Evolutionary conservation across 2,888 invertebrate species (phyloP).

Genomic region (Spilarctia lutea): DNA sequence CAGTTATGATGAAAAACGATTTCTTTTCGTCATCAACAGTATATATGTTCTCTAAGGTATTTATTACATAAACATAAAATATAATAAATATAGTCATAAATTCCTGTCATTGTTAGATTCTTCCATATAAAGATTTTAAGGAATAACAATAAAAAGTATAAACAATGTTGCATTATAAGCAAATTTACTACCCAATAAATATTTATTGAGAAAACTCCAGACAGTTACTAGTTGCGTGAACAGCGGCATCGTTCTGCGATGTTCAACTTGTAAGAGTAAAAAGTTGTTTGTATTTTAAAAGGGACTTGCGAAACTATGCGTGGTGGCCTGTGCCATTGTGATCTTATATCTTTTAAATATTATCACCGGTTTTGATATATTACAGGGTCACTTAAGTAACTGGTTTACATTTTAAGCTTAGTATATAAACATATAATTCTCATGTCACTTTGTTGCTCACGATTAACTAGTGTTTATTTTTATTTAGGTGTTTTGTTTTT

Average conservation of each 20-base stretch:
- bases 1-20: no score
- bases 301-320: constrained; percentile 22
- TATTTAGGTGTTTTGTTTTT: no score
- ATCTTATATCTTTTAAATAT: constrained; percentile 2
- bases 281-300: constrained; percentile 15
- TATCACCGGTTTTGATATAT: constrained; percentile 8
- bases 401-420: neutral
- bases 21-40: no score
- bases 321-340: constrained; percentile 5
- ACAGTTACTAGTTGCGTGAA: constrained; percentile 18
- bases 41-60: neutral
- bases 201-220: neutral
- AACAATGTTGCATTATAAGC: neutral
- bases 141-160: neutral
- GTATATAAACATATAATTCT: neutral
- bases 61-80: neutral
- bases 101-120: neutral
- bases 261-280: constrained; percentile 26
- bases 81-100: neutral
- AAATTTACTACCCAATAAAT: neutral
- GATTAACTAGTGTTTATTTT: no score
- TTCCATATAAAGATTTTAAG: neutral
- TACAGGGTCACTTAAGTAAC: constrained; percentile 19
- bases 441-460: no score
- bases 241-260: constrained; percentile 5